A percentile compares a stretch with the other conserved stretches of the same genome.
Conservation (phyloP, 2,113 vertebrate species). For the Dromaius novaehollandiae region DNA sequence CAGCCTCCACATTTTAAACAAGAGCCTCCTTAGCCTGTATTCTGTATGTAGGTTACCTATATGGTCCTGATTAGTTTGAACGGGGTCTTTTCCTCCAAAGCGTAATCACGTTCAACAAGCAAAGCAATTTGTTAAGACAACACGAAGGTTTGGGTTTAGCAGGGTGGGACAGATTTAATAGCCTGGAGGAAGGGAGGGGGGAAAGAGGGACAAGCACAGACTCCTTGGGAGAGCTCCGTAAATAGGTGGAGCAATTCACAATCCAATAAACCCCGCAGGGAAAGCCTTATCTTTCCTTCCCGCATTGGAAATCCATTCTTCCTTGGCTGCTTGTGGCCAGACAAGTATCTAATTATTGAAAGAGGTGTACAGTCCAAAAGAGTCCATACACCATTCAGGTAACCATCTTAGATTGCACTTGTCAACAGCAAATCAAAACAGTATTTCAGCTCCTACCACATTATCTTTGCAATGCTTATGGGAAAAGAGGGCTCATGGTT, state of each 20-base stretch:
- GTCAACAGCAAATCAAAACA: background rate
- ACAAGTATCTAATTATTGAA: background rate
- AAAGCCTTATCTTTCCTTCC: background rate
- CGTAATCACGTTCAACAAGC: background rate
- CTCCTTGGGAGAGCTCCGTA: constrained; percentile 32
- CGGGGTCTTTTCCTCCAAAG: background rate
- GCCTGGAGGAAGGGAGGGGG: background rate
- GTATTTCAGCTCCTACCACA: background rate
- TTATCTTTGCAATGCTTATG: background rate
- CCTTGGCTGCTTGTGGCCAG: background rate
- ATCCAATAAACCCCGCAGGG: background rate
- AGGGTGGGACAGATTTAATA: constrained; percentile 2
- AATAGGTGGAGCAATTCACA: constrained; percentile 31
- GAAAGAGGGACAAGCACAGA: constrained; percentile 6
- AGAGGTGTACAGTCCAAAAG: background rate
- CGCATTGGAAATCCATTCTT: constrained; percentile 7
- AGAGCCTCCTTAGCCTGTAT: rapidly evolving
- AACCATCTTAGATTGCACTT: background rate
- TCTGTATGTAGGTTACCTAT: rapidly evolving
- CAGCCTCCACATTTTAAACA: background rate
- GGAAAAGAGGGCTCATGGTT: background rate
- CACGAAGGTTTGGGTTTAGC: background rate
- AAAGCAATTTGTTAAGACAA: background rate
- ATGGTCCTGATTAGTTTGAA: background rate
- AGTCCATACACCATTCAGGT: background rate